A percentile compares a stretch with the other conserved stretches of the same genome.
These are phyloP conservation scores for Columba guinea DNA, from an alignment of 2,797 vertebrate genomes.

Conservation along the genomic window DNA sequence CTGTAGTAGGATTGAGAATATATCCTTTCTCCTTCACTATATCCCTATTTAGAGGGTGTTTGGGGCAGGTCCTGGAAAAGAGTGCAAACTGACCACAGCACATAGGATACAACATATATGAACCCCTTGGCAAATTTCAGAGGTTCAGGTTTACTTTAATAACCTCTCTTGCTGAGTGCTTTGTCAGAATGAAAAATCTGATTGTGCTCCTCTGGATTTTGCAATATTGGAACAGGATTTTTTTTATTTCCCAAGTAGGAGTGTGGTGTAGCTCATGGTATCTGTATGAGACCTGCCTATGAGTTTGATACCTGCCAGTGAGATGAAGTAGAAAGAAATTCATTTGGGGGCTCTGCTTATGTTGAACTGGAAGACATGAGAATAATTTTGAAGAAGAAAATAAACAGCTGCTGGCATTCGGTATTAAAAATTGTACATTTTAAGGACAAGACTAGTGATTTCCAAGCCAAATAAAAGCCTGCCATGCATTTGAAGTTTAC, in stretches of 20 bases:
- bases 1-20: neutral
- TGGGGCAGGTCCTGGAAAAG: neutral
- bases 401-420: neutral
- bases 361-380: neutral
- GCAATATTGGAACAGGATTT: neutral
- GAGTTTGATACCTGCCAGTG: neutral
- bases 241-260: neutral
- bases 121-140: neutral
- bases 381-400: neutral
- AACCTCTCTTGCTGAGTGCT: neutral
- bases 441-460: neutral
- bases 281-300: neutral
- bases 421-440: neutral
- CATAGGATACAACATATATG: accelerated
- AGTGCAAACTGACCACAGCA: neutral
- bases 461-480: neutral
- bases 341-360: neutral
- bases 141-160: neutral
- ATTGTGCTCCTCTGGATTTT: neutral
- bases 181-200: neutral
- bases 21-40: neutral
- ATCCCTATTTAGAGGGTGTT: neutral
- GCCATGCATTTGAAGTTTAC: neutral
- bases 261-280: neutral
- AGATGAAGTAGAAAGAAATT: neutral